Percentiles rank a stretch among this genome's conserved stretches.
These are phyloP conservation scores for Aelia acuminata DNA, from an alignment of 2,888 invertebrate genomes.

Conservation along the genomic window DNA sequence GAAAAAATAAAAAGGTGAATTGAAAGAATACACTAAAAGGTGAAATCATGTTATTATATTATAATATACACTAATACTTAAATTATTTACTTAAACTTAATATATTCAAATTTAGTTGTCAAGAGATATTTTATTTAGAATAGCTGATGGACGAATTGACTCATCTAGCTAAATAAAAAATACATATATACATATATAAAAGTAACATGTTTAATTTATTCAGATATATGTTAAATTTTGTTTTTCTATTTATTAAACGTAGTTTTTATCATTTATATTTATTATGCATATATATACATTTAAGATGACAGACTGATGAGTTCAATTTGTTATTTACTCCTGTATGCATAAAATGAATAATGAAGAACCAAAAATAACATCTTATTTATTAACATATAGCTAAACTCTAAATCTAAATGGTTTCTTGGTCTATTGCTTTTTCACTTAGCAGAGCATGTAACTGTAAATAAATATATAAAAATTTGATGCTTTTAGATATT, in stretches of 20 bases:
- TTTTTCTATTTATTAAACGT: background rate
- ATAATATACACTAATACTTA: no score
- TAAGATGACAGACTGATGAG: background rate
- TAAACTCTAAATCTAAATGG: background rate
- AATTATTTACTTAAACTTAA: no score
- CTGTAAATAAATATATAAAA: background rate
- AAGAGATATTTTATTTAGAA: no score
- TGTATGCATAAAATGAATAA: background rate
- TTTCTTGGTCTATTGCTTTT: slow-evolving; percentile 34
- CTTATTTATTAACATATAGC: background rate
- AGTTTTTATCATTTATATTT: background rate
- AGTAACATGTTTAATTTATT: no score
- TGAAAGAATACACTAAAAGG: no score
- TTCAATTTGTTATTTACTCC: background rate
- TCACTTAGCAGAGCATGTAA: slow-evolving; percentile 32
- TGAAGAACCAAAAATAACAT: background rate
- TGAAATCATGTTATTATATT: no score
- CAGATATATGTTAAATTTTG: background rate
- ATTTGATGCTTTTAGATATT: slow-evolving; percentile 23
- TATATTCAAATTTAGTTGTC: no score
- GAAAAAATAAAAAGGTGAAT: no score
- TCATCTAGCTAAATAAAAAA: no score
- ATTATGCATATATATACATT: no score
- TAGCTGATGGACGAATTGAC: no score
- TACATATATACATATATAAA: no score